Percentiles rank a stretch among this genome's conserved stretches.
Conservation (phyloP, 2,888 invertebrate genomes). For the Caenorhabditis sp. region DNA sequence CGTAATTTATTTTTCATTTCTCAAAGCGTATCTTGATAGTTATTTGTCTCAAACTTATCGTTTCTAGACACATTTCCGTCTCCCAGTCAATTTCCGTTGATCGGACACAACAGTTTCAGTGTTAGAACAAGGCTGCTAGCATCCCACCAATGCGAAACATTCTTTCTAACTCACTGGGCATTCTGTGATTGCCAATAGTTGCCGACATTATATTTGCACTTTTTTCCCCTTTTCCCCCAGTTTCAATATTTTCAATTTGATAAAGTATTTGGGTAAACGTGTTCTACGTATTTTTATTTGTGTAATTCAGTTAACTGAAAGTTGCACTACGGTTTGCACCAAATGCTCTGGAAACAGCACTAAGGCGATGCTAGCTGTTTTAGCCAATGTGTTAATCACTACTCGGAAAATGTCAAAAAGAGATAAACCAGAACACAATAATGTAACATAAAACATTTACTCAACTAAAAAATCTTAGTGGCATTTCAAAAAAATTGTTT, state of each 20-base stretch:
- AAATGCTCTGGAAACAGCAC: too few species aligned
- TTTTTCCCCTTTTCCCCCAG: not conserved
- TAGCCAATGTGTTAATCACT: too few species aligned
- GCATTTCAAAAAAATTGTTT: too few species aligned
- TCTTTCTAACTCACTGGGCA: constrained; percentile 9
- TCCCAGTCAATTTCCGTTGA: constrained; percentile 16
- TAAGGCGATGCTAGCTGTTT: too few species aligned
- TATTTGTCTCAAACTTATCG: not conserved
- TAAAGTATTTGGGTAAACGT: constrained; percentile 1
- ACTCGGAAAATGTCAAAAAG: too few species aligned
- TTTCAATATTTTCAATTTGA: not conserved
- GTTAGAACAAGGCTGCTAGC: not conserved
- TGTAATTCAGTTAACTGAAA: too few species aligned
- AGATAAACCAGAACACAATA: too few species aligned
- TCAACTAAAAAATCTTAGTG: too few species aligned
- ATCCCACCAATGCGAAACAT: not conserved
- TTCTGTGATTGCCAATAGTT: constrained; percentile 21
- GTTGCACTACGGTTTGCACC: too few species aligned
- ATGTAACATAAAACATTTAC: too few species aligned
- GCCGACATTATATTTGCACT: constrained; percentile 9
- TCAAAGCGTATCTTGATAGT: not conserved
- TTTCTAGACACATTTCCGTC: not conserved
- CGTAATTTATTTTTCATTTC: constrained; percentile 19
- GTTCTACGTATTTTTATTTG: too few species aligned
- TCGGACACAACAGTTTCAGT: constrained; percentile 19